phyloP scores from a whole-genome alignment of 2,888 invertebrate genomes.

The Panopea generosa region DNA sequence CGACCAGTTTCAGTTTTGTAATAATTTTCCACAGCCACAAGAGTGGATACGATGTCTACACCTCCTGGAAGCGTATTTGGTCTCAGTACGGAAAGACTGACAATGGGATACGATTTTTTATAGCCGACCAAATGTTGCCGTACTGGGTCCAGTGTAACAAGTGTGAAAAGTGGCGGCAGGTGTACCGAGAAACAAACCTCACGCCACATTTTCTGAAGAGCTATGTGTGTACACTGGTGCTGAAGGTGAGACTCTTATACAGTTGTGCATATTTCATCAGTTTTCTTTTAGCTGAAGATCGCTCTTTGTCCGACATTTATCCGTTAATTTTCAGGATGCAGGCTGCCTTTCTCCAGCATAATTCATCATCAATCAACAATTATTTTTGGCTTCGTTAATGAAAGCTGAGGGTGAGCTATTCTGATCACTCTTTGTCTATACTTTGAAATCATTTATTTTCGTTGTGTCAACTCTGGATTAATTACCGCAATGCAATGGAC shows the following conservation, averaged over 20 bases:
- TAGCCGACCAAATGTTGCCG: slow-evolving; percentile 83
- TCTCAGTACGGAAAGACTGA: slow-evolving; percentile 79
- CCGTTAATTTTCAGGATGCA: too few relatives aligned
- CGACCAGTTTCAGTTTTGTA: too few relatives aligned
- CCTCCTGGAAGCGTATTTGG: slow-evolving; percentile 83
- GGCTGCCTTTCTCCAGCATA: too few relatives aligned
- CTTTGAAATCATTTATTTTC: too few relatives aligned
- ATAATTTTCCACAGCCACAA: slow-evolving; percentile 58
- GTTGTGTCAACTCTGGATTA: too few relatives aligned
- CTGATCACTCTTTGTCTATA: too few relatives aligned
- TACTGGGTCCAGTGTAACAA: slow-evolving; percentile 85
- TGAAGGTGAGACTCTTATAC: slow-evolving; percentile 44
- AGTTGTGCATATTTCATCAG: neutral
- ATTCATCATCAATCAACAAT: too few relatives aligned
- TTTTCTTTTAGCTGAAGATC: too few relatives aligned
- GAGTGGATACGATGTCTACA: slow-evolving; percentile 74
- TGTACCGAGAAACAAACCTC: slow-evolving; percentile 75
- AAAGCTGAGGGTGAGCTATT: too few relatives aligned
- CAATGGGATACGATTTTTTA: slow-evolving; percentile 78
- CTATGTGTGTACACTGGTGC: slow-evolving; percentile 77
- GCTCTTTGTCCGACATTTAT: too few relatives aligned
- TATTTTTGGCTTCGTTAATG: too few relatives aligned
- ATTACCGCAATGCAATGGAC: too few relatives aligned
- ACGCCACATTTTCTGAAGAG: slow-evolving; percentile 70
- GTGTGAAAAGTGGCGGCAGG: slow-evolving; percentile 85